Conservation (phyloP, 1,140 invertebrate genomes). For the Chrysopa pallens region DNA sequence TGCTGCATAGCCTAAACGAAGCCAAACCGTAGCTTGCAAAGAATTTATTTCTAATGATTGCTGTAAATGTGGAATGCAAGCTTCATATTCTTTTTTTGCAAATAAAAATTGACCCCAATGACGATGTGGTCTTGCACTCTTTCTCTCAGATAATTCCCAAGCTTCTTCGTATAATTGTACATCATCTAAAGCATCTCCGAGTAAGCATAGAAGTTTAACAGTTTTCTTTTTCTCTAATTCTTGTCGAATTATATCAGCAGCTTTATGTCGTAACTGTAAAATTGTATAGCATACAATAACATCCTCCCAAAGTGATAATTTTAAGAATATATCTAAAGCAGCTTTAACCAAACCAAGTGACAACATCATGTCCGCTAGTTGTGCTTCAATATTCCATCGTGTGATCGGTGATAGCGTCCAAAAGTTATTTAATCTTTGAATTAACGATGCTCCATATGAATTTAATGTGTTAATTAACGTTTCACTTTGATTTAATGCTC, state of each 20-base stretch:
- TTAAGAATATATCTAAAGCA: conserved; percentile 69
- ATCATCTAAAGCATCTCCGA: conserved; percentile 60
- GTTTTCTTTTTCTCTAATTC: conserved; percentile 65
- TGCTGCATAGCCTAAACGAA: conserved; percentile 70
- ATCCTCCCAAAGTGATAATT: conserved; percentile 79
- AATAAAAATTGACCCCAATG: conserved; percentile 71
- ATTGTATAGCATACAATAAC: conserved; percentile 79
- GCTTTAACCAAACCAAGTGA: conserved; percentile 66
- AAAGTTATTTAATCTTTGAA: conserved; percentile 30
- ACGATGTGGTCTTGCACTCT: conserved; percentile 61
- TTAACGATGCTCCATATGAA: conserved; percentile 20
- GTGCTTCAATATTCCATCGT: conserved; percentile 53
- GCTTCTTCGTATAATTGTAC: conserved; percentile 73
- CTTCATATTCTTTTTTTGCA: conserved; percentile 49
- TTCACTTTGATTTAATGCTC: conserved; percentile 74
- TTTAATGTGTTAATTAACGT: conserved; percentile 45
- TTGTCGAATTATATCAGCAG: conserved; percentile 71
- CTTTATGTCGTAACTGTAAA: conserved; percentile 70
- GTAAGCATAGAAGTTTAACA: conserved; percentile 71
- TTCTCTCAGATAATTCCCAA: conserved; percentile 71
- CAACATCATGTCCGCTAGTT: conserved; percentile 59
- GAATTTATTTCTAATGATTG: conserved; percentile 68
- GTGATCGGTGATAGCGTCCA: conserved; percentile 48
- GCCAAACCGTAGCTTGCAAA: conserved; percentile 68
- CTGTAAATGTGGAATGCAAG: conserved; percentile 62